These are phyloP conservation scores for Rhinogobius similis DNA, from an alignment of 2,113 vertebrate species.

Conservation along the genomic window DNA sequence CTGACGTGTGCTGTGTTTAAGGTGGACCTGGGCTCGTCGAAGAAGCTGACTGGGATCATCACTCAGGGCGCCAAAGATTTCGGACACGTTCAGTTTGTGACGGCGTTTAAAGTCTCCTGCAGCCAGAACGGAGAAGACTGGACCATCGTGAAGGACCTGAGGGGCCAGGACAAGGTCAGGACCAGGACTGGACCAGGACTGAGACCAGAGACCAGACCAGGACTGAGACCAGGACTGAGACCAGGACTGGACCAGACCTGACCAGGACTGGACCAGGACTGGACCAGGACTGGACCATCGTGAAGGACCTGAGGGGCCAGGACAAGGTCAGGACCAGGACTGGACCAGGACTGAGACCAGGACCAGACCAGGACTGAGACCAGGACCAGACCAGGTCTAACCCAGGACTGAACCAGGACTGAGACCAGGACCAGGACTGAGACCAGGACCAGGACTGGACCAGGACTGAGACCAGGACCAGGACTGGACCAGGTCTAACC, in stretches of 20 bases:
- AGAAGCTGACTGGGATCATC: constrained; percentile 86
- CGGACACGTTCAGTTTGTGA: constrained; percentile 89
- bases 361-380: too few relatives aligned
- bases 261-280: background rate
- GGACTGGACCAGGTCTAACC: background rate
- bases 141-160: constrained; percentile 79
- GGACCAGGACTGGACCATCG: too few relatives aligned
- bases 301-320: background rate
- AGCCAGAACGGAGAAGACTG: constrained; percentile 83
- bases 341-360: too few relatives aligned
- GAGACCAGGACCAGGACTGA: background rate
- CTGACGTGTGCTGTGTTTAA: constrained; percentile 41
- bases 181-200: constrained; percentile 25
- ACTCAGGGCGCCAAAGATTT: constrained; percentile 97
- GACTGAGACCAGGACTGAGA: background rate
- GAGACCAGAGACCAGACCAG: background rate
- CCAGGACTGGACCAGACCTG: too few relatives aligned
- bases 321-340: too few relatives aligned
- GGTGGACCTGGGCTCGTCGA: constrained; percentile 85
- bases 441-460: constrained; percentile 14
- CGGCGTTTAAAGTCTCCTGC: constrained; percentile 88
- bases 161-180: constrained; percentile 45
- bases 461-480: constrained; percentile 21
- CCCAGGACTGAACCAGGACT: background rate
- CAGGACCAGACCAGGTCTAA: background rate